phyloP scores from a whole-genome alignment of 2,888 invertebrate species.

The Deroplatys truncata region DNA sequence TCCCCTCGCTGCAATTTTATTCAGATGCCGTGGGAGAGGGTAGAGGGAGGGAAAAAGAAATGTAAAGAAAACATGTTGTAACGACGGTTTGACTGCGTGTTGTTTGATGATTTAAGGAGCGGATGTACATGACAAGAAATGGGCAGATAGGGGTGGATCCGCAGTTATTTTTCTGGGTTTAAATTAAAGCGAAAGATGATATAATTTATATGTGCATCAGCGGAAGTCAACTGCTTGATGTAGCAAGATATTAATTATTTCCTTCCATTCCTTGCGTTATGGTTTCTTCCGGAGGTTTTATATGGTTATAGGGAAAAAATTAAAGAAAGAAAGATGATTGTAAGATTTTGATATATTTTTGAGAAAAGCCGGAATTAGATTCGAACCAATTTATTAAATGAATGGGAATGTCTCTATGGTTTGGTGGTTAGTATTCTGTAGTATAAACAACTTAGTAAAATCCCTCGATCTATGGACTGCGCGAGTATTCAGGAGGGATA shows the following conservation, averaged over 20 bases:
- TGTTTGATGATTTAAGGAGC: neutral
- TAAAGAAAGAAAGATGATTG: too few species aligned
- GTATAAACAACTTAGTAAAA: too few species aligned
- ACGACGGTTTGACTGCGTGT: neutral
- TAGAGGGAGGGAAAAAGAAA: neutral
- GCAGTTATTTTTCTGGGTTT: neutral
- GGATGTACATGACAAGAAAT: neutral
- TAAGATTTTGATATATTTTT: too few species aligned
- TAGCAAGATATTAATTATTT: neutral
- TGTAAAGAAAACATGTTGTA: slow-evolving; percentile 3
- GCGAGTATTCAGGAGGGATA: too few species aligned
- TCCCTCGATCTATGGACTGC: too few species aligned
- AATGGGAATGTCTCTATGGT: too few species aligned
- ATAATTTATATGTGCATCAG: neutral
- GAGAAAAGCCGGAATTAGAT: too few species aligned
- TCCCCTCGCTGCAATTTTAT: neutral
- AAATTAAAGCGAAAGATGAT: neutral
- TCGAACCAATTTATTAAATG: too few species aligned
- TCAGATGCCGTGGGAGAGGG: neutral
- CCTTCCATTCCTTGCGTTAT: neutral
- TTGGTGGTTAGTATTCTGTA: too few species aligned
- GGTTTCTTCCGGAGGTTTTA: too few species aligned
- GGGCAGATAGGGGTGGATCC: neutral
- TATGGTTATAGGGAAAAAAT: too few species aligned
- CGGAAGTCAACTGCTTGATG: neutral